phyloP scores from a whole-genome alignment of 1,140 invertebrate genomes.

The Fopius arisanus region DNA sequence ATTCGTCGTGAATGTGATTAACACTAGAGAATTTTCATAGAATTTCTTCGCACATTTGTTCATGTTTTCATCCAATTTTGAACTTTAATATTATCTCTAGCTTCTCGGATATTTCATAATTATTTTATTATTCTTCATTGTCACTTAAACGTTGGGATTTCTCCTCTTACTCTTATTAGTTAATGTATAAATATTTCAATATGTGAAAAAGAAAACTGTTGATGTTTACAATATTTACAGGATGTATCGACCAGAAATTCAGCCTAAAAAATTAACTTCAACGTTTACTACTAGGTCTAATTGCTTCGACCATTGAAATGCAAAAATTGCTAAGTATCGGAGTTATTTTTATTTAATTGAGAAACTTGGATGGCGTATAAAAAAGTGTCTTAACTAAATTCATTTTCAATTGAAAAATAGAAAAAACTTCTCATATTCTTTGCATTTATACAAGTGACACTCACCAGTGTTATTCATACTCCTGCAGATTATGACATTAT shows the following conservation, averaged over 20 bases:
- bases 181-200: constrained; percentile 51
- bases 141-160: neutral
- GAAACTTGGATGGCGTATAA: neutral
- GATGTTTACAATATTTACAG: constrained; percentile 58
- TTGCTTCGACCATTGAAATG: neutral
- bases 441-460: constrained; percentile 4
- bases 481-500: neutral
- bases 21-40: constrained; percentile 42
- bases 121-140: constrained; percentile 27
- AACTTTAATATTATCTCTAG: constrained; percentile 23
- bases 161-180: neutral
- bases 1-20: constrained; percentile 43
- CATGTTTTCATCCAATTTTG: constrained; percentile 7
- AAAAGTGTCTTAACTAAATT: neutral
- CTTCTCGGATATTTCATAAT: constrained; percentile 27
- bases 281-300: neutral
- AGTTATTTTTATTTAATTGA: neutral
- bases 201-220: constrained; percentile 43
- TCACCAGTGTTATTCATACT: neutral
- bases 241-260: constrained; percentile 43
- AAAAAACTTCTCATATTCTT: neutral
- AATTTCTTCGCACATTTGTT: constrained; percentile 40
- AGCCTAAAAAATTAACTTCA: constrained; percentile 30
- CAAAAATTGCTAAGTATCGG: neutral
- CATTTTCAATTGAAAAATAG: neutral